phyloP scores from a whole-genome alignment of 2,888 invertebrate genomes.

The Oxyteleia sp. region DNA sequence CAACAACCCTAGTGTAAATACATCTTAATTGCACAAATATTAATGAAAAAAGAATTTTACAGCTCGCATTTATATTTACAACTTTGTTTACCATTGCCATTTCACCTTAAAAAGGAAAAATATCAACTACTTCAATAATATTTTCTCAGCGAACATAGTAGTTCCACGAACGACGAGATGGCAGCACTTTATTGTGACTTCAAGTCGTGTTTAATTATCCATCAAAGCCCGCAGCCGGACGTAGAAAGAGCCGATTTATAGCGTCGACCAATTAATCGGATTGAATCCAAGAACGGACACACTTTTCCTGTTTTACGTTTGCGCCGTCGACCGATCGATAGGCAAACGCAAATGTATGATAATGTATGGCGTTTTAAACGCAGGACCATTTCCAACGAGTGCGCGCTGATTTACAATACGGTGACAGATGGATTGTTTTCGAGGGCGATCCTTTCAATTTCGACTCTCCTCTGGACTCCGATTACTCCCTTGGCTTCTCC shows the following conservation, averaged over 20 bases:
- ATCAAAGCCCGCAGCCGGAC: conserved; percentile 5
- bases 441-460: conserved; percentile 40
- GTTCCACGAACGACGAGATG: no score
- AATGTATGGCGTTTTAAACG: conserved; percentile 36
- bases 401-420: conserved; percentile 30
- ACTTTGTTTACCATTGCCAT: no score
- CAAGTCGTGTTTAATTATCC: conserved; percentile 7
- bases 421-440: conserved; percentile 54
- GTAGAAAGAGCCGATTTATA: conserved; percentile 13
- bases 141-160: no score
- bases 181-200: no score
- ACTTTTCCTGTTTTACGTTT: conserved; percentile 23
- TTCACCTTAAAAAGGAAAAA: no score
- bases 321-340: conserved; percentile 10
- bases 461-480: conserved; percentile 33
- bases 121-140: no score
- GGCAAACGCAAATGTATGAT: conserved; percentile 37
- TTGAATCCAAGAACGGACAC: conserved; percentile 2
- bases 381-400: conserved; percentile 6
- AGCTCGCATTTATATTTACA: no score
- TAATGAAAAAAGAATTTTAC: no score
- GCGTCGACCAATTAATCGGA: conserved; percentile 28
- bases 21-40: no score
- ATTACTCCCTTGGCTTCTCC: conserved; percentile 53
- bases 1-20: no score